Evolutionary conservation across 2,888 invertebrate species (phyloP).

Genomic region (Oscheius sp.): DNA sequence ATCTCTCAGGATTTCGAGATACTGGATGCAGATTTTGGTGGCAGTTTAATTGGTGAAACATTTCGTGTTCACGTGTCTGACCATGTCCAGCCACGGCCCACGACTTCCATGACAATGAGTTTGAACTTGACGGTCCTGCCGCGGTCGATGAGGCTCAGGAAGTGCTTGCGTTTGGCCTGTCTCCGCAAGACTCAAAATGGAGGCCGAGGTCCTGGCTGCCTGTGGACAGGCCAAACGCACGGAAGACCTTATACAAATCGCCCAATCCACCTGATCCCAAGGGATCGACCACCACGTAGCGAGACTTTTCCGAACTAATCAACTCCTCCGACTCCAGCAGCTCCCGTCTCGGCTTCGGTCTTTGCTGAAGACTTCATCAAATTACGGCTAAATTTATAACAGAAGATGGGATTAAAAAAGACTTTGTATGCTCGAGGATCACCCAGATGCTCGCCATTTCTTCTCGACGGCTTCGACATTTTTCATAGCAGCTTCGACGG

Average conservation of each 20-base stretch:
- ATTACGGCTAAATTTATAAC: too few species aligned
- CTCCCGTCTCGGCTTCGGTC: slow-evolving; percentile 12
- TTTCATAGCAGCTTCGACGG: too few species aligned
- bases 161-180: slow-evolving; percentile 1
- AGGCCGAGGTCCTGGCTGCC: slow-evolving; percentile 41
- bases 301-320: neutral
- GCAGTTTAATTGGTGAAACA: slow-evolving; percentile 5
- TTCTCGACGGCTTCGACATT: too few species aligned
- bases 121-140: slow-evolving; percentile 24
- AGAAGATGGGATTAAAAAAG: too few species aligned
- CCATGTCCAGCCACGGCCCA: slow-evolving; percentile 51
- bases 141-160: slow-evolving; percentile 8
- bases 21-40: slow-evolving; percentile 12
- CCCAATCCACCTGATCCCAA: slow-evolving; percentile 34
- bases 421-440: too few species aligned
- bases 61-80: slow-evolving; percentile 33
- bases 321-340: neutral
- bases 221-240: too few species aligned
- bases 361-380: too few species aligned
- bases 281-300: slow-evolving; percentile 7
- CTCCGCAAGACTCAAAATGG: neutral
- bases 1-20: slow-evolving; percentile 10
- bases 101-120: slow-evolving; percentile 52
- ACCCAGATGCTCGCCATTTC: too few species aligned
- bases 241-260: slow-evolving; percentile 27